Percentiles rank a stretch among this genome's conserved stretches.
Conservation (phyloP, 1,140 invertebrate species). For the Diplogasteroides magnus region DNA sequence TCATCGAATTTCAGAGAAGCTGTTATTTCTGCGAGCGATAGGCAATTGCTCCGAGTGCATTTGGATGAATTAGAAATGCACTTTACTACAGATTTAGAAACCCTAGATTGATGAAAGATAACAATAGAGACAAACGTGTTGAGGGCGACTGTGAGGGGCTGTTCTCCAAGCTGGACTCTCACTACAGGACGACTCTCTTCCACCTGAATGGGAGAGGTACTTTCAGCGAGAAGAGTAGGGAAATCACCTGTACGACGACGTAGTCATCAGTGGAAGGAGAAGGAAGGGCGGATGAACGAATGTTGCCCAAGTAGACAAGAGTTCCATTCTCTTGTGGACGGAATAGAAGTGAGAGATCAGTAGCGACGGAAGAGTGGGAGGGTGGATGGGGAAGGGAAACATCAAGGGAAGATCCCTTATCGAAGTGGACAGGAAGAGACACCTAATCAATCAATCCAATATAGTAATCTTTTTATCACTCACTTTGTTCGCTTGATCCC, state of each 20-base stretch:
- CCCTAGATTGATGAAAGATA: not conserved
- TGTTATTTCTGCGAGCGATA: no score
- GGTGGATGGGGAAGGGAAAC: conserved; percentile 76
- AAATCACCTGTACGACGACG: no score
- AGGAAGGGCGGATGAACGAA: conserved; percentile 60
- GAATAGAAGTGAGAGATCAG: conserved; percentile 76
- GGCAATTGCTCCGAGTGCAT: no score
- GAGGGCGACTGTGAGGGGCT: conserved; percentile 69
- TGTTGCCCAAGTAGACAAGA: conserved; percentile 82
- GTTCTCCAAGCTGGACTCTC: conserved; percentile 80
- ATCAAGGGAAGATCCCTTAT: conserved; percentile 74
- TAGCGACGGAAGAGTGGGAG: conserved; percentile 74
- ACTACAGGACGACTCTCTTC: conserved; percentile 79
- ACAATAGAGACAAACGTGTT: conserved; percentile 53
- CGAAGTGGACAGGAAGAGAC: conserved; percentile 74
- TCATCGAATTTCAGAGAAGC: no score
- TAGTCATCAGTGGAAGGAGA: conserved; percentile 71
- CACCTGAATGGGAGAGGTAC: no score
- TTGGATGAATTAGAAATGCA: no score
- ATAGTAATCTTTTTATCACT: conserved; percentile 44
- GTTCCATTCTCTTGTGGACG: conserved; percentile 69
- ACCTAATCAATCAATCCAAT: conserved; percentile 60
- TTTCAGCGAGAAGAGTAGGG: no score
- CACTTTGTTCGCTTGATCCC: conserved; percentile 68
- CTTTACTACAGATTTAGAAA: no score